Conservation (phyloP, 2,888 invertebrate species). For the Nomada fabriciana region DNA sequence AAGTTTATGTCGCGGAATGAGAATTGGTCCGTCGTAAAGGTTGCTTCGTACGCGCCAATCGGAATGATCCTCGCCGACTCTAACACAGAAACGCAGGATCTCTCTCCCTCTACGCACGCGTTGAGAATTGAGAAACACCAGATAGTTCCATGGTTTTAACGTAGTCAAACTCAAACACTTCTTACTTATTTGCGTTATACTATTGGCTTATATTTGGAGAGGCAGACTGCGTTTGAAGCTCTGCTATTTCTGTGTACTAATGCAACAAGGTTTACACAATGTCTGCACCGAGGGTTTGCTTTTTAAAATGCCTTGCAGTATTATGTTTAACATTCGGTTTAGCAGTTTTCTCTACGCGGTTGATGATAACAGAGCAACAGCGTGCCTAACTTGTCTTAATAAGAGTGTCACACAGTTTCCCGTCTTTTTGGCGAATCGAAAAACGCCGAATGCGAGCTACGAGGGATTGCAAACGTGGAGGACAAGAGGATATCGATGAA, state of each 20-base stretch:
- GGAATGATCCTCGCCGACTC: constrained; percentile 34
- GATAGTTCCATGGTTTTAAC: constrained; percentile 4
- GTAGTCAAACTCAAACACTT: not conserved
- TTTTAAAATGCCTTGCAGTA: not conserved
- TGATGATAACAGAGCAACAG: not conserved
- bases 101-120: not conserved
- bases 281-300: not conserved
- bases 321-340: too few relatives aligned
- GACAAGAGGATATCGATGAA: constrained; percentile 5
- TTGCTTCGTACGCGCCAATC: constrained; percentile 41
- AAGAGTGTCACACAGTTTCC: constrained; percentile 5
- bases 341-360: not conserved
- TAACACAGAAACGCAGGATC: not conserved
- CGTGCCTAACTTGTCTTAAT: not conserved
- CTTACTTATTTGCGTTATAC: not conserved
- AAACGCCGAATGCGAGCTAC: constrained; percentile 38
- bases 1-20: constrained; percentile 75
- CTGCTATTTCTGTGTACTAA: too few relatives aligned
- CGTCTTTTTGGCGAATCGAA: not conserved
- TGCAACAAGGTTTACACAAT: too few relatives aligned
- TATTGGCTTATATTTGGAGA: not conserved
- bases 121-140: not conserved
- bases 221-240: not conserved
- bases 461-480: constrained; percentile 25
- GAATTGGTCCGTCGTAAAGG: constrained; percentile 73